Conservation (phyloP, 2,888 invertebrate genomes). For the Neelides folsomi region DNA sequence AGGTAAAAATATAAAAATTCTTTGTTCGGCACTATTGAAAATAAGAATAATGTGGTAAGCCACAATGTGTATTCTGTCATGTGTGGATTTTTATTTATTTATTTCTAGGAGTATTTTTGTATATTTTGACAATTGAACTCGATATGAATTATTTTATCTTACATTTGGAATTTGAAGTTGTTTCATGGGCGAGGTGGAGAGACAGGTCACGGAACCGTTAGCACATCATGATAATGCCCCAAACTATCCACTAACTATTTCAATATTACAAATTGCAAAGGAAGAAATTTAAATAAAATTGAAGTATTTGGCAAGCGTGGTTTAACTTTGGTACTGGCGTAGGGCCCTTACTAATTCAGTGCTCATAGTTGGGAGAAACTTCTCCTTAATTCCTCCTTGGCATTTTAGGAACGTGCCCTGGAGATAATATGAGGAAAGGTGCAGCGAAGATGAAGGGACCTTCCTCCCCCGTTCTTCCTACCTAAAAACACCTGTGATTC, state of each 20-base stretch:
- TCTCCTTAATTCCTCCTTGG: slow-evolving; percentile 24
- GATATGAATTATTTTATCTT: background rate
- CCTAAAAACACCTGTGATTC: background rate
- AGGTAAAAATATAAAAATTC: too few relatives aligned
- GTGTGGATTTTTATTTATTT: too few relatives aligned
- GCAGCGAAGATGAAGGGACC: background rate
- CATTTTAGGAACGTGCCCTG: slow-evolving; percentile 31
- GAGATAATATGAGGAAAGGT: slow-evolving; percentile 20
- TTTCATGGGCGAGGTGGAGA: background rate
- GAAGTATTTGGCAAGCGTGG: too few relatives aligned
- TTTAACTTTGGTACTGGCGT: too few relatives aligned
- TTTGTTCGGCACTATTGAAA: too few relatives aligned
- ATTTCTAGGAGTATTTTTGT: too few relatives aligned
- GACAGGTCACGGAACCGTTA: background rate
- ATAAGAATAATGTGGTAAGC: too few relatives aligned
- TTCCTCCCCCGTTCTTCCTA: background rate
- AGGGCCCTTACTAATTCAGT: too few relatives aligned
- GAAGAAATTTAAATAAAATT: too few relatives aligned
- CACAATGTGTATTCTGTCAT: too few relatives aligned
- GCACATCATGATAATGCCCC: background rate
- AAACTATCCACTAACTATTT: background rate
- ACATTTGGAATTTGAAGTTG: background rate
- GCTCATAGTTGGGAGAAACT: slow-evolving; percentile 9
- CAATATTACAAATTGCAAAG: too few relatives aligned
- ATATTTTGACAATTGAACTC: background rate